phyloP scores from a whole-genome alignment of 2,888 invertebrate species.

The Fragum sueziense region DNA sequence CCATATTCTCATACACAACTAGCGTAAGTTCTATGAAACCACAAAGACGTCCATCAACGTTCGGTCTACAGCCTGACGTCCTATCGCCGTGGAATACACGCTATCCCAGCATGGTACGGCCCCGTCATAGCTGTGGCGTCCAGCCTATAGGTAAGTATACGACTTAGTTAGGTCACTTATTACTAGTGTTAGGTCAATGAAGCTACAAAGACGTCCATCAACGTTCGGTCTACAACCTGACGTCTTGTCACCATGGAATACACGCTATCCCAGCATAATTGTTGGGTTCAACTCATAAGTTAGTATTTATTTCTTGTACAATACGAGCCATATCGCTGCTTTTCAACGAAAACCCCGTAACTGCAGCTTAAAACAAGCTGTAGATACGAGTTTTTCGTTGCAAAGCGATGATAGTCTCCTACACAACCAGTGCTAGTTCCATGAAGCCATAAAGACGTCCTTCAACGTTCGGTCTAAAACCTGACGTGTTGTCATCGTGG shows the following conservation, averaged over 20 bases:
- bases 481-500: constrained; percentile 70
- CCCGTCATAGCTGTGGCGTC: constrained; percentile 70
- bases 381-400: no score
- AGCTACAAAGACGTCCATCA: constrained; percentile 24
- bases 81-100: constrained; percentile 71
- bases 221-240: constrained; percentile 39
- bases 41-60: constrained; percentile 22
- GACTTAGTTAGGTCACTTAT: no score
- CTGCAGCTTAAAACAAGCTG: no score
- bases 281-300: constrained; percentile 67
- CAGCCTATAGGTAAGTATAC: constrained; percentile 66
- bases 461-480: constrained; percentile 33
- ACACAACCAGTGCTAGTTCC: constrained; percentile 62
- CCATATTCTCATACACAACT: constrained; percentile 68
- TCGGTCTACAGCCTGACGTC: constrained; percentile 50
- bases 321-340: no score
- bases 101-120: constrained; percentile 69
- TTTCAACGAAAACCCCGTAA: no score
- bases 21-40: constrained; percentile 52
- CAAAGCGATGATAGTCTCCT: constrained; percentile 66
- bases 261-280: constrained; percentile 68
- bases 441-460: constrained; percentile 21
- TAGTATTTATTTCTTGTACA: no score
- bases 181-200: constrained; percentile 55
- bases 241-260: constrained; percentile 71